Conservation (phyloP, 2,797 vertebrate genomes). For the Spheniscus humboldti region DNA sequence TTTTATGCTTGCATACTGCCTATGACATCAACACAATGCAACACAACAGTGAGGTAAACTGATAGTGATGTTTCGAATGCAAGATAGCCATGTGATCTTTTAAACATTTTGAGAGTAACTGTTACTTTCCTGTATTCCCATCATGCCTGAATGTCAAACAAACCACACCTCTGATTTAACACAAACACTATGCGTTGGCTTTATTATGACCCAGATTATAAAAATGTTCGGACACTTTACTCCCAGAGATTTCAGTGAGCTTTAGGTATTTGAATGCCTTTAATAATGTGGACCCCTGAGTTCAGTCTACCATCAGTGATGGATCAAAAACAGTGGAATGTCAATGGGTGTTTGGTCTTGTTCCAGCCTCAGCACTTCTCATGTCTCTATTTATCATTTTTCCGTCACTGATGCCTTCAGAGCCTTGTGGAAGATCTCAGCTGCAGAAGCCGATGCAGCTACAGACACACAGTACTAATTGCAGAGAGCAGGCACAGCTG, state of each 20-base stretch:
- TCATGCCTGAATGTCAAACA: not conserved
- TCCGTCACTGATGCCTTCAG: not conserved
- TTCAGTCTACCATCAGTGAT: not conserved
- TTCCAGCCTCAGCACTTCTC: not conserved
- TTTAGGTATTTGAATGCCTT: not conserved
- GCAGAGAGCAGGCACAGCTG: not conserved
- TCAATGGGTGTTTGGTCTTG: not conserved
- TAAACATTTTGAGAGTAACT: not conserved
- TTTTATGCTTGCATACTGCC: not conserved
- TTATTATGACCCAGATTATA: not conserved
- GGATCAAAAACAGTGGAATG: not conserved
- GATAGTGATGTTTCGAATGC: not conserved
- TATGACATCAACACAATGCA: not conserved
- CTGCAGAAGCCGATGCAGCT: not conserved
- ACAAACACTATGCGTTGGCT: not conserved
- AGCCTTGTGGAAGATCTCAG: not conserved
- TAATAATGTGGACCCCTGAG: not conserved
- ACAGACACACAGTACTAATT: not conserved
- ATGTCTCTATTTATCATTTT: not conserved
- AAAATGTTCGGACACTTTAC: not conserved
- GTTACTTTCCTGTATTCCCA: not conserved
- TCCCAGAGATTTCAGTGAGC: not conserved
- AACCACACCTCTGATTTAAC: not conserved
- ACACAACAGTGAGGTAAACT: not conserved
- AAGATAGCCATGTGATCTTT: not conserved